These are phyloP conservation scores for Monomorium pharaonis DNA, from an alignment of 1,140 invertebrate genomes.

Conservation along the genomic window DNA sequence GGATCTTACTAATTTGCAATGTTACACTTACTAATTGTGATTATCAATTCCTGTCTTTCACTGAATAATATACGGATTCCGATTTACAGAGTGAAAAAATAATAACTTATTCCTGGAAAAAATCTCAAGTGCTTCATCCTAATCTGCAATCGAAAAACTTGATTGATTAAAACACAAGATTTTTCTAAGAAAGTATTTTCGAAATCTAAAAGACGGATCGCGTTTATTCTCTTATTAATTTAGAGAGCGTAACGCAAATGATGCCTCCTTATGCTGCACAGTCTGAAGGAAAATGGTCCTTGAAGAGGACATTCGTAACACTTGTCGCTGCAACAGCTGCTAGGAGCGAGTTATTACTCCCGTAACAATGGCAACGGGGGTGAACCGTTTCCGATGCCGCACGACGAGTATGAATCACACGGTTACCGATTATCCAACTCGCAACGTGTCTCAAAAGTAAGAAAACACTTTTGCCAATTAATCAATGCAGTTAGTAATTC, in stretches of 20 bases:
- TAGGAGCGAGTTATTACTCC: constrained; percentile 69
- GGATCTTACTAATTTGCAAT: too few relatives aligned
- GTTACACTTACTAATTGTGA: too few relatives aligned
- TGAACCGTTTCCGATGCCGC: constrained; percentile 54
- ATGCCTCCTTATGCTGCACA: constrained; percentile 8
- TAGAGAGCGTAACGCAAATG: constrained; percentile 52
- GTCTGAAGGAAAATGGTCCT: constrained; percentile 62
- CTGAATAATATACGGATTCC: too few relatives aligned
- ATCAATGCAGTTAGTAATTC: neutral
- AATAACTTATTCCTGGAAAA: neutral
- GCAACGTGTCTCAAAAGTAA: constrained; percentile 59
- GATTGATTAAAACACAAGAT: neutral
- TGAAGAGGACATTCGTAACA: constrained; percentile 73
- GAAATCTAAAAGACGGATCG: constrained; percentile 3
- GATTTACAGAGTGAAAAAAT: too few relatives aligned
- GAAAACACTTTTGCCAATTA: constrained; percentile 12
- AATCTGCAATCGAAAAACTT: neutral
- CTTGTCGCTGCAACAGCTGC: constrained; percentile 71
- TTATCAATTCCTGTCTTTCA: too few relatives aligned
- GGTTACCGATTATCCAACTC: constrained; percentile 31
- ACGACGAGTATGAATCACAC: constrained; percentile 59
- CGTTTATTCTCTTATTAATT: constrained; percentile 61
- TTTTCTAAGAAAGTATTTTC: neutral
- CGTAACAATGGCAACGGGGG: constrained; percentile 63
- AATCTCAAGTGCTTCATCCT: neutral